Evolutionary conservation across 2,888 invertebrate species (phyloP).

Genomic region (Cephus runcator): DNA sequence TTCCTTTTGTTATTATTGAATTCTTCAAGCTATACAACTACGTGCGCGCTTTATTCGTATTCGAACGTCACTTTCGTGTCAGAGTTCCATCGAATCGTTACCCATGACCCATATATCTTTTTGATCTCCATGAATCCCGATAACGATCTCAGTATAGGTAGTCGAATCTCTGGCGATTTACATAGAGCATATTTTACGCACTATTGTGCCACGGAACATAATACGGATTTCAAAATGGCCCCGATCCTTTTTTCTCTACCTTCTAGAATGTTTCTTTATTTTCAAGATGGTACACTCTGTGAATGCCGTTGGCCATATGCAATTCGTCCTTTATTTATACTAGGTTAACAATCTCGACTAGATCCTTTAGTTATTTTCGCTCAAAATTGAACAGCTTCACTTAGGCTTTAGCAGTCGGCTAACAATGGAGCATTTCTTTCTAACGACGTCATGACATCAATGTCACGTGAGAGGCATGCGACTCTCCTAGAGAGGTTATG

Average conservation of each 20-base stretch:
- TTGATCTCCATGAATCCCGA: background rate
- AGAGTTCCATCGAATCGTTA: background rate
- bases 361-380: background rate
- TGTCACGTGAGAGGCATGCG: slow-evolving; percentile 20
- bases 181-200: background rate
- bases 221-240: background rate
- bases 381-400: background rate
- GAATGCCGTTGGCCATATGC: background rate
- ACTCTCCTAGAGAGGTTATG: slow-evolving; percentile 10
- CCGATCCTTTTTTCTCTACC: background rate
- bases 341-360: background rate
- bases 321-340: background rate
- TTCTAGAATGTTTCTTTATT: background rate
- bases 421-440: slow-evolving; percentile 19
- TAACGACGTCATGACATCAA: slow-evolving; percentile 18
- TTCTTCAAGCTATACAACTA: background rate
- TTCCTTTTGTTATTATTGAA: background rate
- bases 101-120: background rate
- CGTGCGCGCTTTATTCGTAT: background rate
- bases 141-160: background rate
- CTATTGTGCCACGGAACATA: background rate
- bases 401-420: background rate
- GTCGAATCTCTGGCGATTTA: background rate
- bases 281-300: background rate
- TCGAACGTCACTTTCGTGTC: background rate